Conservation (phyloP, 2,113 vertebrate species). For the Struthio camelus region DNA sequence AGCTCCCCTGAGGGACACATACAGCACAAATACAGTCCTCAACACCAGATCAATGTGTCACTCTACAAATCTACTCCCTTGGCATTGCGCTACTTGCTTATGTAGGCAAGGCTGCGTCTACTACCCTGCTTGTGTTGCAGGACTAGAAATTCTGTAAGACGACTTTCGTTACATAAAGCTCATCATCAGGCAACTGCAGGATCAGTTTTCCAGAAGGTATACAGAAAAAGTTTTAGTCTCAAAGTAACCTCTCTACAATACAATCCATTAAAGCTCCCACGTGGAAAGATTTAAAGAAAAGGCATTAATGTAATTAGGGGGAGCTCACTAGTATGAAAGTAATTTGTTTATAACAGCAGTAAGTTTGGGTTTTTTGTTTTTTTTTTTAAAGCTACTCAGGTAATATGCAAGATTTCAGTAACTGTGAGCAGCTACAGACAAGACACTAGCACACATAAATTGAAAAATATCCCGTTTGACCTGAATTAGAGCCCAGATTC, state of each 20-base stretch:
- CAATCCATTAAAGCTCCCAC: neutral
- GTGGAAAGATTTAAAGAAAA: neutral
- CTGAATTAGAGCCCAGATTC: neutral
- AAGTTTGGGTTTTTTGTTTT: rapidly evolving
- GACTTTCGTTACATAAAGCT: neutral
- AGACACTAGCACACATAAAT: neutral
- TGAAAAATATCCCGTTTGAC: neutral
- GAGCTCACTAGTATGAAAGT: neutral
- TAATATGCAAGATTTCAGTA: neutral
- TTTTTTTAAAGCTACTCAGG: neutral
- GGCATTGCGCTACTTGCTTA: neutral
- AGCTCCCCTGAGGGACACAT: neutral
- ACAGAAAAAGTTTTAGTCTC: neutral
- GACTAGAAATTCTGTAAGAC: neutral
- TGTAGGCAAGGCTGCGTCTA: neutral
- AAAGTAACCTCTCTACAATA: neutral
- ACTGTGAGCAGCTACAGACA: neutral
- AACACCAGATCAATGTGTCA: neutral
- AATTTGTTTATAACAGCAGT: neutral
- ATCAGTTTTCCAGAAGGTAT: neutral
- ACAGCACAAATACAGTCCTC: neutral
- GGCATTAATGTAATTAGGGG: neutral
- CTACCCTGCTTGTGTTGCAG: rapidly evolving
- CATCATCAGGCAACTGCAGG: neutral
- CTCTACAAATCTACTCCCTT: neutral